These are phyloP conservation scores for Crossaster papposus DNA, from an alignment of 53 echinoderm and acorn worm genomes.

Conservation along the genomic window DNA sequence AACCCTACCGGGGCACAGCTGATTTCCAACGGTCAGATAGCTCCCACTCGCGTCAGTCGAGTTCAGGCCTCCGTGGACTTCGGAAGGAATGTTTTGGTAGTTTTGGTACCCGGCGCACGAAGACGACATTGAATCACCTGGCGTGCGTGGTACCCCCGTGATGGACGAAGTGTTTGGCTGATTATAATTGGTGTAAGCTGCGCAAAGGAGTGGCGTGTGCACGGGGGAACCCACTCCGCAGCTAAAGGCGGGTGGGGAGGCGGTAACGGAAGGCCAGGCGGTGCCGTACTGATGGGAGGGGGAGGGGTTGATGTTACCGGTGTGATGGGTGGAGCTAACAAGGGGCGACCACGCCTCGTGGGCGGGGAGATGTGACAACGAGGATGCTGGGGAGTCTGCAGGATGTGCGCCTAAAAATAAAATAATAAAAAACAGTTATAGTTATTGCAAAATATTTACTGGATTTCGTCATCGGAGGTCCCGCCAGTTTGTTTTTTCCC, in stretches of 20 bases:
- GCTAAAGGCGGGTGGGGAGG: slow-evolving; percentile 37
- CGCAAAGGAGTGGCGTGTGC: slow-evolving; percentile 26
- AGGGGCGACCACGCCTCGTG: slow-evolving; percentile 28
- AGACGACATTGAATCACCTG: neutral
- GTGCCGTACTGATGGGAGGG: slow-evolving; percentile 29
- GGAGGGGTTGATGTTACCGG: slow-evolving; percentile 3
- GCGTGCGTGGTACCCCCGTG: slow-evolving; percentile 44
- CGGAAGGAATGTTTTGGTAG: slow-evolving; percentile 20
- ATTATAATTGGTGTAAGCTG: slow-evolving; percentile 54
- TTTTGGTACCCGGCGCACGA: slow-evolving; percentile 48
- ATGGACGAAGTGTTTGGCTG: slow-evolving; percentile 37
- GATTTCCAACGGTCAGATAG: slow-evolving; percentile 20
- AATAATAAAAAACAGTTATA: neutral
- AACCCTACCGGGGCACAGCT: slow-evolving; percentile 43
- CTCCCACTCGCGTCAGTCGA: slow-evolving; percentile 4
- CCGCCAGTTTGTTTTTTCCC: neutral
- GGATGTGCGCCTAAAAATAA: slow-evolving; percentile 19
- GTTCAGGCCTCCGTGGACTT: neutral
- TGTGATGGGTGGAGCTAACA: slow-evolving; percentile 35
- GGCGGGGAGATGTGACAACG: slow-evolving; percentile 19
- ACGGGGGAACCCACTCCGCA: slow-evolving; percentile 50
- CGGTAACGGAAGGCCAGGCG: slow-evolving; percentile 36
- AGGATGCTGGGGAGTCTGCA: slow-evolving; percentile 10
- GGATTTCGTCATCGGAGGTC: slow-evolving; percentile 27
- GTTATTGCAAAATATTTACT: slow-evolving; percentile 25